phyloP scores from a whole-genome alignment of 2,888 invertebrate genomes.

The Diogma glabrata region DNA sequence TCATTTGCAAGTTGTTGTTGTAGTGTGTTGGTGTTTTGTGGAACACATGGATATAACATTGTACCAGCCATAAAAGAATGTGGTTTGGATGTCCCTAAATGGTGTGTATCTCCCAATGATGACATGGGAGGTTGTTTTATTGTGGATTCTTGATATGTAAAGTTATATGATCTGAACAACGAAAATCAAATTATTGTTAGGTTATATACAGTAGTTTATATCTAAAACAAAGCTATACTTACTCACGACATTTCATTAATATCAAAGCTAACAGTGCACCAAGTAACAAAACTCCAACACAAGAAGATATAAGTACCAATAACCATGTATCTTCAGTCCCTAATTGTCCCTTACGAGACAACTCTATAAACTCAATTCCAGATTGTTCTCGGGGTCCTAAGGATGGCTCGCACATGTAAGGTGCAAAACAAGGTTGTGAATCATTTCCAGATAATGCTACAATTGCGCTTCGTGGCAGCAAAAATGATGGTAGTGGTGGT shows the following conservation, averaged over 20 bases:
- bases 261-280: slow-evolving; percentile 68
- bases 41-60: slow-evolving; percentile 44
- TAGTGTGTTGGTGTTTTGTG: slow-evolving; percentile 33
- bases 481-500: slow-evolving; percentile 69
- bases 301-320: slow-evolving; percentile 64
- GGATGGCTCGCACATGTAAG: slow-evolving; percentile 50
- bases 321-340: slow-evolving; percentile 68
- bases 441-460: slow-evolving; percentile 40
- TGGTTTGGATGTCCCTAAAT: slow-evolving; percentile 27
- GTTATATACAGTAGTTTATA: too few species aligned
- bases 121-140: slow-evolving; percentile 45
- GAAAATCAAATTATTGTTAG: slow-evolving; percentile 20
- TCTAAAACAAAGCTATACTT: slow-evolving; percentile 23
- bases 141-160: slow-evolving; percentile 34
- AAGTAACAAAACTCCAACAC: slow-evolving; percentile 66
- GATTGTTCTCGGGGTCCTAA: slow-evolving; percentile 43
- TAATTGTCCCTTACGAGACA: slow-evolving; percentile 50
- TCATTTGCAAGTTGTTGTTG: slow-evolving; percentile 44
- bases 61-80: slow-evolving; percentile 39
- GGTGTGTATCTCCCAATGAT: slow-evolving; percentile 42
- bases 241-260: slow-evolving; percentile 75
- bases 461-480: slow-evolving; percentile 38
- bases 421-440: slow-evolving; percentile 52
- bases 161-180: slow-evolving; percentile 24
- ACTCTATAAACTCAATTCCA: slow-evolving; percentile 67